Base-by-base conservation (phyloP, 2,797 vertebrate genomes). In the Mormyrus proboscirostris region DNA sequence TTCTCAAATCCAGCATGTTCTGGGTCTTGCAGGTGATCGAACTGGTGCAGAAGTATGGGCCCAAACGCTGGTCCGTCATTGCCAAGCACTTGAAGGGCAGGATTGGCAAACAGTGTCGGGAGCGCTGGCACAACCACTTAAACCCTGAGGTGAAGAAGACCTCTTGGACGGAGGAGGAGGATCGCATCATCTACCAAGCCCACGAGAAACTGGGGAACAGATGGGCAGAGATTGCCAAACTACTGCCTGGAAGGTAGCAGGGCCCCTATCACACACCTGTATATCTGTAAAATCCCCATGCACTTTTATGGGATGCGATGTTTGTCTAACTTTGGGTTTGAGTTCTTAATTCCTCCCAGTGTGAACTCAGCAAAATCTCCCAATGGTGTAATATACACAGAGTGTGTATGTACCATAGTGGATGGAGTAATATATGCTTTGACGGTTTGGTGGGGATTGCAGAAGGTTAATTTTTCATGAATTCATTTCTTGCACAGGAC, bases 71-170 rank as follows among this genome's bases (percentile, higher is more conserved):
- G 99, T 99, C 99, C 47, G 97, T 99, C 90, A 99, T 99, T 90
- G 99, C 99, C 92, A 99, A 99, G 94, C 98, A 99, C 95, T 96
- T 99, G 94, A 99, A 99, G 92, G 99, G 99, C 41, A 97, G 99
- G 84, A 99, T 99, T 88, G 99, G 98, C 91, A 99, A 99, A 92
- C 99, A 99, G 95, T 99, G 99, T 94, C 96, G 98, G 51, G 99
- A 99, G 94, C 97, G 99, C 93, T 99, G 99, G 99, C 99, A 99
- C 96, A 99, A 99, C 95, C 99, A 99, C 94, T 95, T 99, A 94
- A 99, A 99, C 96, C 99, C 99, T 51, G 99, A 99, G 97, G 99
- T 99, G 93, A 99, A 99, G 96, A 99, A 99, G 97, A 99, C 99
- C 29, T 99, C 98, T 88, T 99, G 99, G 99, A 99, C 99, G 2